Evolutionary conservation across 37 sponge, comb jelly and placozoan genomes (phyloP), one percentile per base, ranked within the genome.

Genomic region (Eunapius fragilis): DNA sequence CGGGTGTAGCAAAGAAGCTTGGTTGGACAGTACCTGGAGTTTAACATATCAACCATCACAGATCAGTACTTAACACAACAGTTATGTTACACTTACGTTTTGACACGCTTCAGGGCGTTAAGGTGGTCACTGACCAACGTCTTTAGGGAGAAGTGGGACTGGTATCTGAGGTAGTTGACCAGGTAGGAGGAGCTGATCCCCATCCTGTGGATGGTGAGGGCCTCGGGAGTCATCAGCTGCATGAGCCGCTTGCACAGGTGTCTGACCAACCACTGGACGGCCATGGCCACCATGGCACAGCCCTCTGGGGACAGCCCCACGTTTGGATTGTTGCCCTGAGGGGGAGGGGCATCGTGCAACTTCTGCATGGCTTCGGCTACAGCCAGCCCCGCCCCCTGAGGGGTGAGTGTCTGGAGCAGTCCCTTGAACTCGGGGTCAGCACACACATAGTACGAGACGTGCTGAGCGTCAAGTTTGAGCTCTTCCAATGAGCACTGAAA

Each of bases 101-200:
- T 58, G 7, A 19, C 22, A 17, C 14, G 58, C 0, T 75, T n/a
- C 32, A 85, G 67, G 2, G 79, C 77, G 0, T 0, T 11, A 25
- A 85, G 45, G 37, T 85, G 84, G 14, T 68, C 83, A 0, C 31
- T 35, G 7, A 97, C 80, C 27, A 95, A 49, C 22, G 86, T 83
- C 70, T 89, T 91, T 37, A 97, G 80, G 71, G 85, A 84, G 79
- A 97, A 97, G 87, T 97, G 98, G 31, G 78, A 67, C 68, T 97
- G 98, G 76, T 89, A 77, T 2, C 25, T 73, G 31, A 97, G 86
- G 88, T 97, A 97, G 75, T 88, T 80, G 32, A 82, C 79, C 32
- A 92, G 75, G 72, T 86, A 94, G 33, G 86, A 84, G 41, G 36
- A 80, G 19, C 90, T 90, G 17, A 95, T 83, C 76, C 71, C 76